Evolutionary conservation across 2,113 vertebrate species (phyloP).

Genomic region (Atractosteus spatula): DNA sequence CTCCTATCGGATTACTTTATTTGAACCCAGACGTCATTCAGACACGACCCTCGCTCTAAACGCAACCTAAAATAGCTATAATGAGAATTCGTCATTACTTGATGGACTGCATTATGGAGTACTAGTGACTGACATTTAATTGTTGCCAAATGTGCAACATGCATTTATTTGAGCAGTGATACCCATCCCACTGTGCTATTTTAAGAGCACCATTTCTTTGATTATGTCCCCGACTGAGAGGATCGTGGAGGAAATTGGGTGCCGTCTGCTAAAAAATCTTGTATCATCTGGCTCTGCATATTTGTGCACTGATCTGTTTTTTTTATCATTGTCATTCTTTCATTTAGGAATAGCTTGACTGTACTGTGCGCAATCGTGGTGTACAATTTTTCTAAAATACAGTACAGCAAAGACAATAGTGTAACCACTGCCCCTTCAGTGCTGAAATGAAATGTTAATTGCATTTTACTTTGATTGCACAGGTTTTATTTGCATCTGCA

Average conservation of each 20-base stretch:
- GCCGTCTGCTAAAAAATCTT: too few relatives aligned
- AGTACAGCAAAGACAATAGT: too few relatives aligned
- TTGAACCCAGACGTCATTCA: slow-evolving; percentile 42
- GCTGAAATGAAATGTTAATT: too few relatives aligned
- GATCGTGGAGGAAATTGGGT: slow-evolving; percentile 17
- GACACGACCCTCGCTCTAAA: slow-evolving; percentile 51
- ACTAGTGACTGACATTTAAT: slow-evolving; percentile 57
- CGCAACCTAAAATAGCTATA: slow-evolving; percentile 61
- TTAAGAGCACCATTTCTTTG: slow-evolving; percentile 32
- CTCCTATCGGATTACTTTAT: slow-evolving; percentile 58
- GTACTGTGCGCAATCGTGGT: too few relatives aligned
- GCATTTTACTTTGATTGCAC: too few relatives aligned
- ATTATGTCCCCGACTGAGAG: slow-evolving; percentile 43
- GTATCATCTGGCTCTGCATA: too few relatives aligned
- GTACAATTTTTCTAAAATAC: too few relatives aligned
- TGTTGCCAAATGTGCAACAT: slow-evolving; percentile 62
- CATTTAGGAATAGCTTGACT: too few relatives aligned
- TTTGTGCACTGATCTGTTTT: too few relatives aligned
- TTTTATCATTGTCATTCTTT: too few relatives aligned
- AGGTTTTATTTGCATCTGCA: too few relatives aligned
- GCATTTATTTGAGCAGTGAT: slow-evolving; percentile 37
- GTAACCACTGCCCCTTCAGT: too few relatives aligned
- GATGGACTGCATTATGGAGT: slow-evolving; percentile 54
- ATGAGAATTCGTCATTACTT: slow-evolving; percentile 60
- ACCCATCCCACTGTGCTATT: slow-evolving; percentile 27